Evolutionary conservation across 1,140 invertebrate species (phyloP).

Genomic region (Drosophila erecta): DNA sequence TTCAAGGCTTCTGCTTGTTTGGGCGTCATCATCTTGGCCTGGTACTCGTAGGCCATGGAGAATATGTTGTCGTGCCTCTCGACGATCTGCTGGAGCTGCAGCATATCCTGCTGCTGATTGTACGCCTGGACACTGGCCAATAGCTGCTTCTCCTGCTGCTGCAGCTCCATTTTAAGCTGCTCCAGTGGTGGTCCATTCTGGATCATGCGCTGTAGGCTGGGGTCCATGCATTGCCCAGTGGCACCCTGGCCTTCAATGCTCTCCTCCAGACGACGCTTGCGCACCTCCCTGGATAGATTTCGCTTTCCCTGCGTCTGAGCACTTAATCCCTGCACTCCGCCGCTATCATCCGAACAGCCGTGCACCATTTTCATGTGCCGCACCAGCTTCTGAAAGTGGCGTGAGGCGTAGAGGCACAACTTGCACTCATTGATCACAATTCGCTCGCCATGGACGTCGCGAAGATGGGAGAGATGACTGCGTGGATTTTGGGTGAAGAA

Average conservation of each 20-base stretch:
- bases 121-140: slow-evolving; percentile 52
- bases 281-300: slow-evolving; percentile 66
- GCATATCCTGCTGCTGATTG: slow-evolving; percentile 61
- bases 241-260: slow-evolving; percentile 48
- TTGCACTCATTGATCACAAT: slow-evolving; percentile 93
- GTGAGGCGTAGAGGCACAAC: slow-evolving; percentile 93
- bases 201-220: slow-evolving; percentile 2
- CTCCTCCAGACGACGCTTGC: slow-evolving; percentile 72
- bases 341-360: slow-evolving; percentile 80
- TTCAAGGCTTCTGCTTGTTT: background rate
- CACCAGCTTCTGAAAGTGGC: slow-evolving; percentile 92
- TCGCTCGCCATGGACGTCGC: slow-evolving; percentile 91
- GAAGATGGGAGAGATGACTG: slow-evolving; percentile 91
- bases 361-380: slow-evolving; percentile 93
- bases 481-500: slow-evolving; percentile 93
- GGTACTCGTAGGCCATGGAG: slow-evolving; percentile 74
- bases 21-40: slow-evolving; percentile 51
- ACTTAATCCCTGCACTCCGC: slow-evolving; percentile 26
- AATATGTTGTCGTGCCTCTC: slow-evolving; percentile 59
- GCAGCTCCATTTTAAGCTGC: slow-evolving; percentile 68
- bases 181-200: slow-evolving; percentile 59
- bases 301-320: slow-evolving; percentile 52
- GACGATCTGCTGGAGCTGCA: slow-evolving; percentile 59
- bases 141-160: slow-evolving; percentile 61
- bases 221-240: background rate